Evolutionary conservation across 2,797 vertebrate species (phyloP).

Genomic region (Coilia nasus): DNA sequence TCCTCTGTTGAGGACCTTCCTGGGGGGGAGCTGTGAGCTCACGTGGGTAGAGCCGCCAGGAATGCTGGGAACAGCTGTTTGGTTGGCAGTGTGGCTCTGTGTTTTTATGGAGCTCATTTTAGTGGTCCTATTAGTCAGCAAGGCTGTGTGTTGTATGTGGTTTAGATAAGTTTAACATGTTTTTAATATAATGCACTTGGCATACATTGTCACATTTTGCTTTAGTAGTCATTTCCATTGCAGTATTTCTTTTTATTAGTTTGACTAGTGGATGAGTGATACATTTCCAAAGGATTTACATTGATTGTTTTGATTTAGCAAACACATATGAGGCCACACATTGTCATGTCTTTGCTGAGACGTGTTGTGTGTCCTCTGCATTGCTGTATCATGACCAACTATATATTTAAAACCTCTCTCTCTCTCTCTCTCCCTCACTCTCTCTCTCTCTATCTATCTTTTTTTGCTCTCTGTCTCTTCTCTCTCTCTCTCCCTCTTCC

Average conservation of each 20-base stretch:
- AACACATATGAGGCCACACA: no score
- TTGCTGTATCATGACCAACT: neutral
- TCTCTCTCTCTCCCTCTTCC: neutral
- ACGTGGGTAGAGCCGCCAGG: neutral
- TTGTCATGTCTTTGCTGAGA: no score
- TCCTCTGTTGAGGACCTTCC: neutral
- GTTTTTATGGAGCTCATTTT: neutral
- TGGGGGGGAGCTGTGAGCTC: neutral
- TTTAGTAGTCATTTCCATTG: no score
- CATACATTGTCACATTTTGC: no score
- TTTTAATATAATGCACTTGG: neutral
- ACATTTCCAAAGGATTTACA: no score
- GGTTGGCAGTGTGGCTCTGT: neutral
- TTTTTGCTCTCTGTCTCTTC: neutral
- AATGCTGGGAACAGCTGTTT: conserved; percentile 40
- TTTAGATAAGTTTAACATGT: neutral
- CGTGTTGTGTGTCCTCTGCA: neutral
- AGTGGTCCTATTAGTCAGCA: neutral
- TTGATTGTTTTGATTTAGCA: no score
- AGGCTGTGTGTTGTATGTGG: neutral
- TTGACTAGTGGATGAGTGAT: no score
- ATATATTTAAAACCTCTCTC: neutral
- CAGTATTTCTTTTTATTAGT: no score
- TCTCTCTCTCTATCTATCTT: neutral
- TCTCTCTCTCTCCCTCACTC: neutral